Evolutionary conservation across 2,113 vertebrate species (phyloP).

Genomic region (Steatornis caripensis): DNA sequence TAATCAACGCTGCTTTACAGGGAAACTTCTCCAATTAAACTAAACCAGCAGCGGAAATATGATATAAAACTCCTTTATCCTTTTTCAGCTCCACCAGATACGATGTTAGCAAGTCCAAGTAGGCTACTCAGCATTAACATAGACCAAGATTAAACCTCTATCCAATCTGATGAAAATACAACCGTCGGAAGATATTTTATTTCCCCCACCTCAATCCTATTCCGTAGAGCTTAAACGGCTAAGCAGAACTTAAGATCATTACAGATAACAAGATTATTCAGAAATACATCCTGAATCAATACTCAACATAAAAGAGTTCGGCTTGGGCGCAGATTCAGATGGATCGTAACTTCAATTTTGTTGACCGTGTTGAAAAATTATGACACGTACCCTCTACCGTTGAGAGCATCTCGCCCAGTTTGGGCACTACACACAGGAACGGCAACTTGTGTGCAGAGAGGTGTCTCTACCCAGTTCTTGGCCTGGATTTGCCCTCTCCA

Average conservation of each 20-base stretch:
- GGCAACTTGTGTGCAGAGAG: background rate
- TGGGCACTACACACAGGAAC: background rate
- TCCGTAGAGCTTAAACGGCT: background rate
- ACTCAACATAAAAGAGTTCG: background rate
- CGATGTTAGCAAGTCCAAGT: background rate
- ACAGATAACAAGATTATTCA: background rate
- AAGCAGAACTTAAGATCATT: background rate
- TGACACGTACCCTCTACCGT: accelerated
- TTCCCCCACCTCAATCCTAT: background rate
- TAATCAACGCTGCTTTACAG: background rate
- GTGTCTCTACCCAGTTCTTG: background rate
- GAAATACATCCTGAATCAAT: background rate
- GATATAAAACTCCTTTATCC: background rate
- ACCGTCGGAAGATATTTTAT: background rate
- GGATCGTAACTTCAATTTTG: background rate
- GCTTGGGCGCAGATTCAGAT: background rate
- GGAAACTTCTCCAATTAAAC: background rate
- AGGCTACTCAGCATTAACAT: background rate
- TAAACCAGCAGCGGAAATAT: background rate
- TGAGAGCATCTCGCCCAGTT: background rate
- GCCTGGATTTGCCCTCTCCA: background rate
- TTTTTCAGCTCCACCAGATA: background rate
- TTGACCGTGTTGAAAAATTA: background rate
- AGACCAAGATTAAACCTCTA: background rate
- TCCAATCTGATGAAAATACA: background rate